Percentiles rank a stretch among this genome's conserved stretches.
Evolutionary conservation across 2,888 invertebrate species (phyloP).

Genomic region (Ametastegia equiseti): DNA sequence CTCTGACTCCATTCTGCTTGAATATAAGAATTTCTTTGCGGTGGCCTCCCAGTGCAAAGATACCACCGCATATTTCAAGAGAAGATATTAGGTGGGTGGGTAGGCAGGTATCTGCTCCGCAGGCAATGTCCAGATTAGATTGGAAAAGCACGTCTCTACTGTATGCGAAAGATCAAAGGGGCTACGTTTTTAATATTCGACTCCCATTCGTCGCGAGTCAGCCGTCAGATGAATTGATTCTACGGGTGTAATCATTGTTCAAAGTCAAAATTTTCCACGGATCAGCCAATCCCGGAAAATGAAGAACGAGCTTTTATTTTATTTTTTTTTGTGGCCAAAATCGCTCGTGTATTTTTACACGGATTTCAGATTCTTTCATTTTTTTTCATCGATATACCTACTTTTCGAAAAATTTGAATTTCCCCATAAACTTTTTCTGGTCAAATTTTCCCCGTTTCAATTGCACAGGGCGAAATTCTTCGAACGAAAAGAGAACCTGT

Average conservation of each 20-base stretch:
- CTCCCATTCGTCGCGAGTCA: background rate
- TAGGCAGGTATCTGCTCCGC: background rate
- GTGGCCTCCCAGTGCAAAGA: background rate
- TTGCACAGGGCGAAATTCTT: too few relatives aligned
- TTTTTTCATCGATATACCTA: too few relatives aligned
- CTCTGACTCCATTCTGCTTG: background rate
- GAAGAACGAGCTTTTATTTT: too few relatives aligned
- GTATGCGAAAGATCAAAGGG: constrained; percentile 12
- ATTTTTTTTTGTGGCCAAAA: too few relatives aligned
- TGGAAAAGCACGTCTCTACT: constrained; percentile 18
- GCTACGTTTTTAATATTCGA: constrained; percentile 18
- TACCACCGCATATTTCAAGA: background rate
- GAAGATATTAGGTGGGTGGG: background rate
- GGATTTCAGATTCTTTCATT: too few relatives aligned
- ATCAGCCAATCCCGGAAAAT: background rate
- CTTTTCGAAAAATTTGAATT: too few relatives aligned
- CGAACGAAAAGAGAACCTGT: too few relatives aligned
- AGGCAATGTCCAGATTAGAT: constrained; percentile 16
- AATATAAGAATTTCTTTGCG: background rate
- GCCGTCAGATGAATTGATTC: background rate
- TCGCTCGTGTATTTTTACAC: too few relatives aligned
- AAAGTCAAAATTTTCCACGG: background rate
- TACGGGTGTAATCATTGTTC: background rate
- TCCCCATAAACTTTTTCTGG: too few relatives aligned
- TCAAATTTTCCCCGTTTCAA: too few relatives aligned